Evolutionary conservation across 2,797 vertebrate genomes (phyloP).

Genomic region (Gymnopithys bicolor): DNA sequence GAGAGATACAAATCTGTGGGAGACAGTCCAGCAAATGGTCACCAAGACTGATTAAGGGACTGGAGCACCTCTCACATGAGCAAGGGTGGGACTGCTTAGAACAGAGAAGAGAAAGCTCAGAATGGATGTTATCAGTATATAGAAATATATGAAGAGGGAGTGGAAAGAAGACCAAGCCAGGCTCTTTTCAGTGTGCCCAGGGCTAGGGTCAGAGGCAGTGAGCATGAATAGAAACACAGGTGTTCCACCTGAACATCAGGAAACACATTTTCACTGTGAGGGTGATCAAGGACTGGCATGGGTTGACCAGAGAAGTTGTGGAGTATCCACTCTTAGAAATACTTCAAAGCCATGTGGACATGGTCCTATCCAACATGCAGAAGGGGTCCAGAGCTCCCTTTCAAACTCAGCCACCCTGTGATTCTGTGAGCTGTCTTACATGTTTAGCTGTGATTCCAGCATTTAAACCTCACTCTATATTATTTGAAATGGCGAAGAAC

Average conservation of each 20-base stretch:
- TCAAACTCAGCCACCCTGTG: background rate
- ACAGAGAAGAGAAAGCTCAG: background rate
- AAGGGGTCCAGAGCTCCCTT: background rate
- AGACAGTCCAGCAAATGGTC: background rate
- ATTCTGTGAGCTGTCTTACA: background rate
- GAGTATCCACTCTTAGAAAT: background rate
- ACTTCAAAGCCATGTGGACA: background rate
- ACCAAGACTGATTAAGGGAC: background rate
- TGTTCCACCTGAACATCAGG: background rate
- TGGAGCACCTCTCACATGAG: background rate
- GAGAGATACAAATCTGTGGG: background rate
- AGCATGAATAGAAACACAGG: background rate
- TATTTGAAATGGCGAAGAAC: background rate
- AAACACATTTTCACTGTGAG: background rate
- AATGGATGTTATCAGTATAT: background rate
- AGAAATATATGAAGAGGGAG: background rate
- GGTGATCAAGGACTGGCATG: background rate
- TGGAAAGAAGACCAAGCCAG: background rate
- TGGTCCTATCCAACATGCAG: background rate
- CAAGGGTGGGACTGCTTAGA: background rate
- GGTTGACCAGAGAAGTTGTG: background rate
- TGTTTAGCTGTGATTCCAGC: background rate
- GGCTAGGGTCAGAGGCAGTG: background rate
- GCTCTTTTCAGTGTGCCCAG: background rate
- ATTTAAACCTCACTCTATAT: background rate